Conservation (phyloP, 2,797 vertebrate genomes). For the Carduelis carduelis region DNA sequence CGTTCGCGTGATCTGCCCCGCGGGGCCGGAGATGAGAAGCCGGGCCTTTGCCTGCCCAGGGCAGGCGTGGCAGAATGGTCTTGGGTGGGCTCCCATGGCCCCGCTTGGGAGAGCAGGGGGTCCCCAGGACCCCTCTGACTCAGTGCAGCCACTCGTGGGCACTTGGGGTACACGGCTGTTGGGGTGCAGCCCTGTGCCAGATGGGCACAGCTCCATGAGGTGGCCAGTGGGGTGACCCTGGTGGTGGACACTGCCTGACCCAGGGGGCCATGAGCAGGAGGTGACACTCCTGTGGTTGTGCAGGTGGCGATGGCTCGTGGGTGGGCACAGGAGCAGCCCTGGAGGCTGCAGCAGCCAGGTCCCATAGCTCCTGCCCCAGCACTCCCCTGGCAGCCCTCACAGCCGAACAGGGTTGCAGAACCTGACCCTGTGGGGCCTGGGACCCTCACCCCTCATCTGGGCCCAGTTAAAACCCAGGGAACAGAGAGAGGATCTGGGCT, state of each 20-base stretch:
- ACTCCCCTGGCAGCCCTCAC: neutral
- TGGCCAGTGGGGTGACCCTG: neutral
- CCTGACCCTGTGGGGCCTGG: no score
- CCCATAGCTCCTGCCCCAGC: neutral
- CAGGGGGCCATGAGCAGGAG: neutral
- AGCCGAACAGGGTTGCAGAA: neutral
- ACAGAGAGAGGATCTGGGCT: neutral
- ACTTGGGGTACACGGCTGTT: rapidly evolving
- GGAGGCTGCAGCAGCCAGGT: neutral
- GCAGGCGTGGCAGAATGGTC: neutral
- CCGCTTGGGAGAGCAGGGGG: rapidly evolving
- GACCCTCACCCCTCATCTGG: neutral
- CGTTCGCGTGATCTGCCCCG: rapidly evolving
- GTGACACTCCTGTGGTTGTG: neutral
- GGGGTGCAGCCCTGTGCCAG: neutral
- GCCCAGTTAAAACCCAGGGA: neutral
- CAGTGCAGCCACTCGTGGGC: neutral
- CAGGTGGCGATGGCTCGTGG: rapidly evolving
- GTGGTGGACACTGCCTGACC: neutral
- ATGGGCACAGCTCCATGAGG: neutral
- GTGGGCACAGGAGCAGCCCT: rapidly evolving
- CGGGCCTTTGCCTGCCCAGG: neutral
- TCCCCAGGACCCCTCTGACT: neutral
- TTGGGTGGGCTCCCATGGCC: neutral
- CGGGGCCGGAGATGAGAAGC: neutral